Evolutionary conservation across 1,140 invertebrate species (phyloP), one percentile per base, ranked within the genome.

Genomic region (Stegodyphus dumicola): DNA sequence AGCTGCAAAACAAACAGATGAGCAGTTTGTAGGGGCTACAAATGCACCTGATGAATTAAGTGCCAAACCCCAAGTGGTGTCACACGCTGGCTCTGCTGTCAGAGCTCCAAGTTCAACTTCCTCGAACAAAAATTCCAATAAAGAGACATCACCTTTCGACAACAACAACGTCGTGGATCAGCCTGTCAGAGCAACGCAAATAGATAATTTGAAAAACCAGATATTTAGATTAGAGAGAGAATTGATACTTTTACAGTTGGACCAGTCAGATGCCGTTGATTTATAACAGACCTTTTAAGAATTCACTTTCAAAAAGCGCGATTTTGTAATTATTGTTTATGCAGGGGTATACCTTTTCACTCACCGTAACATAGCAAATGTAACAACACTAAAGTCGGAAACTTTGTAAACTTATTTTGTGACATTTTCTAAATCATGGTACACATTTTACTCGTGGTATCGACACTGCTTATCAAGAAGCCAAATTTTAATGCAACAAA

Each of bases 151-250:
- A 53, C 17, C 73, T 6, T 64, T 33, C 15, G 65, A 60, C 15
- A 60, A 60, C 53, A 85, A 70, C 17, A 54, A 76, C 56, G 17
- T 75, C 69, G 17, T 60, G 33, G 13, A n/a, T 33, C 56, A 66
- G 18, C 80, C 49, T 53, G 33, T 56, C n/a, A 11, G 15, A 66
- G 64, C 49, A 33, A 64, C 7, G 17, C 49, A 17, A 56, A 74
- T 76, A 10, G 74, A 85, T 18, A 60, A 77, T 17, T n/a, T 85
- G n/a, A 67, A 74, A 77, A 49, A 67, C 49, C 60, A 85, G 56
- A 85, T 85, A 17, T 85, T 85, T 70, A 17, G 65, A 9, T 60
- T 85, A 64, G 74, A 85, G 33, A 66, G 81, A 11, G 81, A 85
- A 69, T 13, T 85, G 15, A 85, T 85, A 69, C 64, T 85, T 11